Evolutionary conservation across 2,113 vertebrate genomes (phyloP).

Genomic region (Cacatua alba): DNA sequence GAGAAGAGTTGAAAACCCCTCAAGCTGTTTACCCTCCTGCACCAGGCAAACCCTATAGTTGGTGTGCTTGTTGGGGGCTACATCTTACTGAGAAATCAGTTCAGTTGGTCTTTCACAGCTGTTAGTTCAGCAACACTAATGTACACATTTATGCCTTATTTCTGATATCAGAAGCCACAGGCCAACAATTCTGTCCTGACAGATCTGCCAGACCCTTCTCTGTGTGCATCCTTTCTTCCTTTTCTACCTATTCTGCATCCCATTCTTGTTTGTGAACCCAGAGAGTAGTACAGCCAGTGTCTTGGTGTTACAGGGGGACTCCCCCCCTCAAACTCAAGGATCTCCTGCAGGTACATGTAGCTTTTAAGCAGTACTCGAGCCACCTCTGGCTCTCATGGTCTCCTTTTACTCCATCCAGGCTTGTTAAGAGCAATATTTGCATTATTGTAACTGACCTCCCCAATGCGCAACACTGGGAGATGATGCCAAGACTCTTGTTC

Average conservation of each 20-base stretch:
- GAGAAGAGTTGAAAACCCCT: not conserved
- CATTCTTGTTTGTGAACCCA: not conserved
- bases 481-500: conserved; percentile 44
- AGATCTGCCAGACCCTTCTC: not conserved
- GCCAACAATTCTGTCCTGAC: not conserved
- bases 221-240: not conserved
- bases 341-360: not conserved
- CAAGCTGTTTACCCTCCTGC: not conserved
- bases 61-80: not conserved
- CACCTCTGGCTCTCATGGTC: not conserved
- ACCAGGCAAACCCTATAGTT: not conserved
- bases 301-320: not conserved
- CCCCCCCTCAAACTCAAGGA: not conserved
- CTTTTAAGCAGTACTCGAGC: not conserved
- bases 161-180: not conserved
- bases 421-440: conserved; percentile 22
- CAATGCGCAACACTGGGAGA: not conserved
- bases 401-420: not conserved
- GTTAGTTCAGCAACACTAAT: not conserved
- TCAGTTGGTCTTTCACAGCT: not conserved
- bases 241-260: not conserved
- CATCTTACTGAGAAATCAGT: not conserved
- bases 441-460: conserved; percentile 10
- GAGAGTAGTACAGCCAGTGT: not conserved
- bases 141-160: not conserved